Conservation (phyloP, 2,113 vertebrate species). For the Gymnarchus niloticus region DNA sequence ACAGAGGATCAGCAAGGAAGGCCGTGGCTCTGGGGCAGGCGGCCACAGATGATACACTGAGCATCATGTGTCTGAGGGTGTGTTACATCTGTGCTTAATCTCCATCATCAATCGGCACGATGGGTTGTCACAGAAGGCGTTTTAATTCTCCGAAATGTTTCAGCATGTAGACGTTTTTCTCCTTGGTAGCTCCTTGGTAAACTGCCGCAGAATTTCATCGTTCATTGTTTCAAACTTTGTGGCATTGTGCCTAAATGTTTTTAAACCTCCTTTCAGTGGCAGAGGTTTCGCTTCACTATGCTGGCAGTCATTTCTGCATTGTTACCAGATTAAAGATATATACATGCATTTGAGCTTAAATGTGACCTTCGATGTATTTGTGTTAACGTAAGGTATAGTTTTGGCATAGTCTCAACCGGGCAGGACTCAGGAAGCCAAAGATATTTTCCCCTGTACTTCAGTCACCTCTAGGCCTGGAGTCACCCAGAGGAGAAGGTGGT, state of each 20-base stretch:
- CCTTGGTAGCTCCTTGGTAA: not conserved
- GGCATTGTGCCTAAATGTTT: not conserved
- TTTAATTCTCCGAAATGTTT: not conserved
- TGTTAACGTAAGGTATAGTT: not conserved
- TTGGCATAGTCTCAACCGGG: too few species aligned
- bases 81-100: slow-evolving; percentile 36
- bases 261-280: not conserved
- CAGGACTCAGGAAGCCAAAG: not conserved
- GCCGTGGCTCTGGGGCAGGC: slow-evolving; percentile 30
- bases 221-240: not conserved
- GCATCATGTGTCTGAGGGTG: slow-evolving; percentile 17
- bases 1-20: slow-evolving; percentile 18
- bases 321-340: too few species aligned
- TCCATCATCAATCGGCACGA: slow-evolving; percentile 28
- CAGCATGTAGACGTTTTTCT: slow-evolving; percentile 13
- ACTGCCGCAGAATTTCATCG: not conserved
- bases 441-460: slow-evolving; percentile 4
- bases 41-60: slow-evolving; percentile 12
- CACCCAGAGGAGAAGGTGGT: not conserved
- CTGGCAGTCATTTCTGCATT: too few species aligned
- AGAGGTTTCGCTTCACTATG: not conserved
- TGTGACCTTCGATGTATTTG: too few species aligned
- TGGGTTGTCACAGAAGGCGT: slow-evolving; percentile 29
- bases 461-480: not conserved
- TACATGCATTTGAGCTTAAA: too few species aligned